Conservation (phyloP, 2,113 vertebrate genomes). For the Struthio camelus region DNA sequence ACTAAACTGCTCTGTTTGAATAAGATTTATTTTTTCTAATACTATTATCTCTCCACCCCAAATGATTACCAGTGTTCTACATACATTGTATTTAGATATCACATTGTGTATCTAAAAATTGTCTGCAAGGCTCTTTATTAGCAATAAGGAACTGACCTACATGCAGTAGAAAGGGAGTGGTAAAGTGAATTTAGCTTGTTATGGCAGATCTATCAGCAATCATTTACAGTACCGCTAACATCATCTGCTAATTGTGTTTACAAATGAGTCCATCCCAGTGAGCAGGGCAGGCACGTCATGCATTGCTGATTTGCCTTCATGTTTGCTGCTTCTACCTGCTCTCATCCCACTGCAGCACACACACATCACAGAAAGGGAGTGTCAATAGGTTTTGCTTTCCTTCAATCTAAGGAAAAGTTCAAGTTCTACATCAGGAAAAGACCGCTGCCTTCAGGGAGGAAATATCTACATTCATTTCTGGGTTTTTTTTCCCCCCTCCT, state of each 20-base stretch:
- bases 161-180: not conserved
- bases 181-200: not conserved
- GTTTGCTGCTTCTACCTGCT: accelerated
- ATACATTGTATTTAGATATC: too few species aligned
- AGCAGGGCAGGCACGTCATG: not conserved
- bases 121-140: not conserved
- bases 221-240: not conserved
- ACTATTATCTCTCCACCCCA: not conserved
- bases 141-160: not conserved
- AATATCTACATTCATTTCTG: not conserved
- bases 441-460: not conserved
- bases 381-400: not conserved
- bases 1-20: not conserved
- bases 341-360: not conserved
- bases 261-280: accelerated
- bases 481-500: too few species aligned
- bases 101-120: constrained; percentile 1
- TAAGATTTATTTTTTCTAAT: not conserved
- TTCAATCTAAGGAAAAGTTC: not conserved
- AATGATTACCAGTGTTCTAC: not conserved
- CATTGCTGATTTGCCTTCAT: accelerated
- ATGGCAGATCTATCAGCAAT: not conserved
- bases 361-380: not conserved
- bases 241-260: not conserved
- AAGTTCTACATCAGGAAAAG: not conserved